phyloP scores from a whole-genome alignment of 2,113 vertebrate species.

The Solea solea region DNA sequence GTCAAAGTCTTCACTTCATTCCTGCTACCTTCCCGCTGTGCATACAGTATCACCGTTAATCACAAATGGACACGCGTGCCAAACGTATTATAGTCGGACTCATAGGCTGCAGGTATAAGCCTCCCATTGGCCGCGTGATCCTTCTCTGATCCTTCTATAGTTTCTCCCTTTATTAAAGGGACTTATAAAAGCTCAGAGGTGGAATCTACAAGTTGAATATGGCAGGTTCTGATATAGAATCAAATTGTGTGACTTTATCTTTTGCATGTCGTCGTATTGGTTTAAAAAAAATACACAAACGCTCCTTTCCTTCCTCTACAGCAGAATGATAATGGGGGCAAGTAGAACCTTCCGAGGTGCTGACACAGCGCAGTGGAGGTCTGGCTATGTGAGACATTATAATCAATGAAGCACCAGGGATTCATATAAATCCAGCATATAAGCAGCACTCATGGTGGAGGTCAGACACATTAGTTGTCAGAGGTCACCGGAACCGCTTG shows the following conservation, averaged over 20 bases:
- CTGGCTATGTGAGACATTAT: conserved; percentile 4
- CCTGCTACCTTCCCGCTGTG: conserved; percentile 1
- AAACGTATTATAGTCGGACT: neutral
- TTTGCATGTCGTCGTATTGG: neutral
- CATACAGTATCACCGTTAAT: conserved; percentile 28
- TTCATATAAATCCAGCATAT: conserved; percentile 18
- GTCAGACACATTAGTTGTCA: neutral
- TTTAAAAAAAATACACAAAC: neutral
- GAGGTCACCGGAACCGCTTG: neutral
- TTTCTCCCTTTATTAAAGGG: neutral
- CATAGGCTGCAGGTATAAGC: neutral
- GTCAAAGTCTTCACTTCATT: conserved; percentile 25
- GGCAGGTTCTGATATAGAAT: too few species aligned
- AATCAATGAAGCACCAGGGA: conserved; percentile 25
- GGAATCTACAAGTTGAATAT: neutral
- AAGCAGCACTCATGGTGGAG: conserved; percentile 3
- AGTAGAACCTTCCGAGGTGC: neutral
- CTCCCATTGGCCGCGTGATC: neutral
- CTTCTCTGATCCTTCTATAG: neutral
- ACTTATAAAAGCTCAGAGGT: neutral
- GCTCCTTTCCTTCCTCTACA: neutral
- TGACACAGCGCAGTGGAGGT: neutral
- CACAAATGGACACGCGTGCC: conserved; percentile 5
- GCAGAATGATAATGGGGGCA: neutral
- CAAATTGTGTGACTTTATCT: too few species aligned